Percentiles rank a stretch among this genome's conserved stretches.
Evolutionary conservation across 2,888 invertebrate species (phyloP).

Genomic region (Quadroppia sp.): DNA sequence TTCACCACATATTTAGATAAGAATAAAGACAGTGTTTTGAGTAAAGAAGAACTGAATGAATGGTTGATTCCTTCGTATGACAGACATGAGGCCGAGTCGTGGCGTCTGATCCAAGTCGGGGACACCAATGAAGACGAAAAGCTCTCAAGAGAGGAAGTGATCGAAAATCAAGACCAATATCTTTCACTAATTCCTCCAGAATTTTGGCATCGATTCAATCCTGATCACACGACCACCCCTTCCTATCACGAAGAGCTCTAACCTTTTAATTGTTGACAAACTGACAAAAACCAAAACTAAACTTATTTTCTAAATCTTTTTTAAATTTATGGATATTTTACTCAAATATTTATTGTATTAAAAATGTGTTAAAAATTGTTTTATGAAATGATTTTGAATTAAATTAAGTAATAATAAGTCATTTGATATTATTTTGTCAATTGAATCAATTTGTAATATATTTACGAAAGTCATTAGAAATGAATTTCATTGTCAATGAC

Average conservation of each 20-base stretch:
- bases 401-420: too few relatives aligned
- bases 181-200: constrained; percentile 47
- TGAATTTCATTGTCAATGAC: too few relatives aligned
- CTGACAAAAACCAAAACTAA: neutral
- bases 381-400: too few relatives aligned
- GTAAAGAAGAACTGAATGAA: constrained; percentile 55
- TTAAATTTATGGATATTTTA: neutral
- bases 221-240: constrained; percentile 27
- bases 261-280: neutral
- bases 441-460: too few relatives aligned
- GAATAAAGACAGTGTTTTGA: constrained; percentile 57
- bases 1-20: constrained; percentile 57
- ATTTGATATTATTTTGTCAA: too few relatives aligned
- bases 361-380: too few relatives aligned
- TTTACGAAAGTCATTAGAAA: too few relatives aligned
- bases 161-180: constrained; percentile 46
- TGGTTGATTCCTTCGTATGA: constrained; percentile 60
- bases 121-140: constrained; percentile 53
- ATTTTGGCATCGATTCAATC: constrained; percentile 46
- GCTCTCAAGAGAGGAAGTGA: constrained; percentile 46
- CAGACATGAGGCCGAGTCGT: constrained; percentile 57
- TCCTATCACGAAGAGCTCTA: constrained; percentile 47
- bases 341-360: too few relatives aligned
- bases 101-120: constrained; percentile 57
- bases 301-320: neutral